Base-by-base conservation (phyloP, 2,113 vertebrate genomes). In the Delphinus delphis region DNA sequence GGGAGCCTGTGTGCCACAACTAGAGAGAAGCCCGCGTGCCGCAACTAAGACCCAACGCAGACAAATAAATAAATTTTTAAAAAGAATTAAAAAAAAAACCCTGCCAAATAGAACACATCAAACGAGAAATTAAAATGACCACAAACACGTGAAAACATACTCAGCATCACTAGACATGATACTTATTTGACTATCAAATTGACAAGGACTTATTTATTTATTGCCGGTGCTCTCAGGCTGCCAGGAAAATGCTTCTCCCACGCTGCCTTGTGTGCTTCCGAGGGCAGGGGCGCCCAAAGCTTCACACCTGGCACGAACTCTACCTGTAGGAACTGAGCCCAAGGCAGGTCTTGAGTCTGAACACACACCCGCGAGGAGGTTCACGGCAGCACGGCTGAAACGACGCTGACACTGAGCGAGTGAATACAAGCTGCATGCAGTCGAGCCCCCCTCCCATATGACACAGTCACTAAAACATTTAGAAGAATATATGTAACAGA, bases 401-500 rank as follows among this genome's bases (percentile, higher is more conserved):
- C 1, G 74, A 50, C 17, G 5, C n/a, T 36, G 31, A 20, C 23
- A 11, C 7, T 21, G 26, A 47, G 31, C 44, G 8, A 17, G 23
- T 18, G 47, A 44, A 23, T 9, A 4, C 33, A 28, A 2, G 18
- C 60, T 0, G 11, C 18, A 6, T 8, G 33, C 1, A 41, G 44
- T 23, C 44, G 2, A 18, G 58, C 47, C 36, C n/a, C 47, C 17
- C 41, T 38, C 21, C 58, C 1, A 2, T 1, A 21, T 5, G 47
- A 6, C 15, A 58, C 11, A 26, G 68, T 26, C 68, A 33, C 25
- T 86, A 33, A 80, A 77, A 93, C 79, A 50, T 50, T 70, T 53
- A n/a, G 76, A 67, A 93, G 93, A 91, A 47, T 50, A 23, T 68
- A 25, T 70, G 73, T 79, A 50, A 58, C 2, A 68, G 71, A 85